Evolutionary conservation across 1,140 invertebrate species (phyloP).

Genomic region (Copidosoma floridanum): DNA sequence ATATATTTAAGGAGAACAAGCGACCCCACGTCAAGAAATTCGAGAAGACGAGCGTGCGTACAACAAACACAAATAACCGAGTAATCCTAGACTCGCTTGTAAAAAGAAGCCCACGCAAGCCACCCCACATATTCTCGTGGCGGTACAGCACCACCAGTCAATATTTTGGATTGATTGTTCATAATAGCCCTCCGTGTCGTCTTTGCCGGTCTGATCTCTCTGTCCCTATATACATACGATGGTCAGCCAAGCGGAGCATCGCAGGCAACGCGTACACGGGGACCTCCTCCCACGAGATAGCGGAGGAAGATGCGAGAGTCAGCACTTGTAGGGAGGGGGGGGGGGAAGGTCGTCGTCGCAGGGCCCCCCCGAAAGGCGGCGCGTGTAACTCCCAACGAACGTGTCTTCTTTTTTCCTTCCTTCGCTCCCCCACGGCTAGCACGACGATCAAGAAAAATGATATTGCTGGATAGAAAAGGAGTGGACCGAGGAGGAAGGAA

Average conservation of each 20-base stretch:
- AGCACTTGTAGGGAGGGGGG: constrained; percentile 24
- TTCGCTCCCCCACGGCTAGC: not conserved
- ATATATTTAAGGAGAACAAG: too few relatives aligned
- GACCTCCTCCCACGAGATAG: too few relatives aligned
- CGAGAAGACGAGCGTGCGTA: not conserved
- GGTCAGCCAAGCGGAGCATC: constrained; percentile 38
- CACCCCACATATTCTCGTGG: too few relatives aligned
- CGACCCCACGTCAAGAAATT: constrained; percentile 13
- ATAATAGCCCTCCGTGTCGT: constrained; percentile 46
- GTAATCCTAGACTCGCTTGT: constrained; percentile 10
- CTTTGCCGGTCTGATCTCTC: constrained; percentile 35
- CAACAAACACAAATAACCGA: not conserved
- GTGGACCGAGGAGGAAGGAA: not conserved
- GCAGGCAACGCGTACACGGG: too few relatives aligned
- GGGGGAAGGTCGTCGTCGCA: too few relatives aligned
- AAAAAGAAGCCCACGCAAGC: constrained; percentile 9
- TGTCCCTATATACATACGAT: too few relatives aligned
- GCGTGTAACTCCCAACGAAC: not conserved
- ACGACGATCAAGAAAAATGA: constrained; percentile 51
- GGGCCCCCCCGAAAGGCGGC: not conserved
- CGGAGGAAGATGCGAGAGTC: constrained; percentile 43
- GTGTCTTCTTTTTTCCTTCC: not conserved
- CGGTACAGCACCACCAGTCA: too few relatives aligned
- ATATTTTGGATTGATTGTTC: constrained; percentile 49
- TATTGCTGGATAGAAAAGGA: constrained; percentile 34